Evolutionary conservation across 2,113 vertebrate species (phyloP).

Genomic region (Callopanchax toddi): DNA sequence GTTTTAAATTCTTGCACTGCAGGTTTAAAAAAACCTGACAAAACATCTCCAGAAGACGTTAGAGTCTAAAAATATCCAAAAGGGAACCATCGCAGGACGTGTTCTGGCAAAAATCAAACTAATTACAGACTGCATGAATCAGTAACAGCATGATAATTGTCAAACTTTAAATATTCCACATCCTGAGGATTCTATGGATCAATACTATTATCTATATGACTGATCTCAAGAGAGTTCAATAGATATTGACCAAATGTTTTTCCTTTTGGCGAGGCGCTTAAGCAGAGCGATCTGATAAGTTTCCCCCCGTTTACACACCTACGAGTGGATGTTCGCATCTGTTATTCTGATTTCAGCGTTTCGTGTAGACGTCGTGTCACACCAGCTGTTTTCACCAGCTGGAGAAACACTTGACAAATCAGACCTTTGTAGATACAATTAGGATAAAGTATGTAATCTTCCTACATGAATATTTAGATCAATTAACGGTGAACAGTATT

Average conservation of each 20-base stretch:
- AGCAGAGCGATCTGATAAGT: constrained; percentile 8
- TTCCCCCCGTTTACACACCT: constrained; percentile 1
- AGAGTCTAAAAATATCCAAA: not conserved
- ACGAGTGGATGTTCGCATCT: not conserved
- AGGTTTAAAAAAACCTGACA: not conserved
- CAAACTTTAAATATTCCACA: constrained; percentile 24
- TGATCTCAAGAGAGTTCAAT: constrained; percentile 11
- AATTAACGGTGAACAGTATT: too few relatives aligned
- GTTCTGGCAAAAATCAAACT: constrained; percentile 7
- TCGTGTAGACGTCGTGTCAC: not conserved
- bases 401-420: not conserved
- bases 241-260: constrained; percentile 29
- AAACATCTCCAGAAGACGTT: not conserved
- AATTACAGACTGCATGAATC: constrained; percentile 34
- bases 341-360: not conserved
- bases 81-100: constrained; percentile 7
- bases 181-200: constrained; percentile 30
- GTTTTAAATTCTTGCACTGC: too few relatives aligned
- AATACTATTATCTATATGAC: constrained; percentile 9
- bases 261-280: constrained; percentile 3
- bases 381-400: not conserved
- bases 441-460: not conserved
- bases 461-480: not conserved
- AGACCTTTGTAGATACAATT: not conserved
- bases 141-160: constrained; percentile 25